A percentile compares a stretch with the other conserved stretches of the same genome.
These are phyloP conservation scores for Meandrusa payeni DNA, from an alignment of 2,888 invertebrate genomes.

Conservation along the genomic window DNA sequence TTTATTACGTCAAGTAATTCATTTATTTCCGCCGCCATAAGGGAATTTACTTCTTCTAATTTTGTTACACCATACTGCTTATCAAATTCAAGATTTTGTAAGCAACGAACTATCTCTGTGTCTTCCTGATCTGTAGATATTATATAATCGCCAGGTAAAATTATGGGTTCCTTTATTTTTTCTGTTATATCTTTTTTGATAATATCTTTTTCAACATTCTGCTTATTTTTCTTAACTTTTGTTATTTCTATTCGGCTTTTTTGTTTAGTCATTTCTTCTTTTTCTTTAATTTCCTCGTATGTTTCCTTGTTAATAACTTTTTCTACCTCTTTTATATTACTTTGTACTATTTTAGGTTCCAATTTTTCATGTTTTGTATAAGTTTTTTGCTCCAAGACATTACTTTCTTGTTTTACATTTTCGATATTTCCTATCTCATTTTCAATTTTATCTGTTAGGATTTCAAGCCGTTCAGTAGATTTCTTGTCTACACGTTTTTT, in stretches of 20 bases:
- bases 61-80: conserved; percentile 76
- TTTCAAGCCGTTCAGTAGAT: not conserved
- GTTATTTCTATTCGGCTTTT: conserved; percentile 71
- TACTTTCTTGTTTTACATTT: not conserved
- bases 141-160: conserved; percentile 80
- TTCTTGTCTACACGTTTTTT: conserved; percentile 45
- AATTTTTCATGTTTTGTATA: too few relatives aligned
- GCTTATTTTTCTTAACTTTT: conserved; percentile 79
- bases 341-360: too few relatives aligned
- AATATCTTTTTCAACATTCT: conserved; percentile 75
- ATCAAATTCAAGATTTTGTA: conserved; percentile 78
- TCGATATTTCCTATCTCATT: conserved; percentile 68
- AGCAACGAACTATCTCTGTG: conserved; percentile 76
- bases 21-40: conserved; percentile 86
- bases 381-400: too few relatives aligned
- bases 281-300: too few relatives aligned
- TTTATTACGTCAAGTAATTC: conserved; percentile 87
- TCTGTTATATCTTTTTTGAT: conserved; percentile 44
- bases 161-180: conserved; percentile 62
- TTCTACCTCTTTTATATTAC: too few relatives aligned
- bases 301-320: too few relatives aligned
- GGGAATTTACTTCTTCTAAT: conserved; percentile 76
- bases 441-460: conserved; percentile 46
- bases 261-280: conserved; percentile 27
- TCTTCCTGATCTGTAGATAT: conserved; percentile 80